Base-by-base conservation (phyloP, 2,888 invertebrate species). In the Stenichneumon culpator region DNA sequence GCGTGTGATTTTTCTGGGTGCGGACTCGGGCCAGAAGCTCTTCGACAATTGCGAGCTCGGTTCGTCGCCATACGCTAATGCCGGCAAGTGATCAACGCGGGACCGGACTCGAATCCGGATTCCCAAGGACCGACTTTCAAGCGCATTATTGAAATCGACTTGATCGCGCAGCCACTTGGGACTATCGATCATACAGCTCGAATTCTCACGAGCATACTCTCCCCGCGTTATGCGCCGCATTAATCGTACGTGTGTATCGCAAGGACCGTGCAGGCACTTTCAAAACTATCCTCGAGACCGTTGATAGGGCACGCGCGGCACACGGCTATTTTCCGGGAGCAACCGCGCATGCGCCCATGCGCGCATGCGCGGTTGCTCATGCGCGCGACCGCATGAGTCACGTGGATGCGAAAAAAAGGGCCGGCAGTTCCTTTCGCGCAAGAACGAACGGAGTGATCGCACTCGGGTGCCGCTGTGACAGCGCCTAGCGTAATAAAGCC, bases 251-350 rank as follows among this genome's bases (percentile, higher is more conserved):
- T 22, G 22, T 57, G 25, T 25, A 57, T 22, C 57, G 57, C 57
- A 57, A 14, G 57, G 57, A 25, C 57, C 57, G 16, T 25, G 22
- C 19, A 36, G 25, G 52, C 36, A 80, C 80, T 80, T 80, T 80
- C 80, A 73, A 67, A 80, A 50, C 70, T 44, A 73, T 39, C 73
- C 22, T 19, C 14, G 44, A 3, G 14, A 44, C 7, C 47, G 69
- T 67, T 57, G 79, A 79, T 83, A 74, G 83, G 83, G 83, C 83
- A 74, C 73, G 28, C 73, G 60, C 68, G 74, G 83, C 83, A 79
- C 83, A 83, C 82, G 82, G 78, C 65, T 63, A 63, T 79, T 83
- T 68, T 79, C 36, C 52, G n/a, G 39, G 69, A 69, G 67, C 67
- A 67, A 19, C 65, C 28, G 44, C 44, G 44, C 44, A 44, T 44